Conservation (phyloP, 2,888 invertebrate species). For the Odontocerum albicorne region DNA sequence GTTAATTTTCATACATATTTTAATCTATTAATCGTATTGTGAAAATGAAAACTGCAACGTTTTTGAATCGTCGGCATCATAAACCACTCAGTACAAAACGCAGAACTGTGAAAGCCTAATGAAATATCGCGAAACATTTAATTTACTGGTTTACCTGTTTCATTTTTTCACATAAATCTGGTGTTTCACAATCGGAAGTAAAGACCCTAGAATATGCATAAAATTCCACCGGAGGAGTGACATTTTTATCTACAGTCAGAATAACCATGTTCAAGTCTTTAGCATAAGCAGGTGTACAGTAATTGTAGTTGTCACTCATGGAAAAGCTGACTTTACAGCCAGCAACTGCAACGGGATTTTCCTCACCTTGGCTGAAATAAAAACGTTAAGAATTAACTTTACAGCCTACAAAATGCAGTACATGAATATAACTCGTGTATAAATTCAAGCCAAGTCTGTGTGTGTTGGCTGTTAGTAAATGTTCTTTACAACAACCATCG, state of each 20-base stretch:
- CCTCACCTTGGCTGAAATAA: slow-evolving; percentile 48
- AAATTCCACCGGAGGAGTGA: slow-evolving; percentile 39
- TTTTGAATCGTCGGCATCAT: no score
- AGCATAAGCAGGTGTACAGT: background rate
- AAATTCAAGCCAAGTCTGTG: no score
- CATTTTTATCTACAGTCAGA: slow-evolving; percentile 43
- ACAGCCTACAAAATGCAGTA: no score
- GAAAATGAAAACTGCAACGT: no score
- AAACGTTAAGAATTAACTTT: no score
- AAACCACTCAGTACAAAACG: no score
- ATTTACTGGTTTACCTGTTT: slow-evolving; percentile 2
- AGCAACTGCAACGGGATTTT: slow-evolving; percentile 51
- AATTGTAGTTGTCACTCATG: slow-evolving; percentile 39
- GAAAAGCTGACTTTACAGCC: slow-evolving; percentile 53
- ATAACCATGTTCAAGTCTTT: slow-evolving; percentile 37
- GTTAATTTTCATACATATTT: no score
- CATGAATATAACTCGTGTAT: no score
- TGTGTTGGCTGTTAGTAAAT: no score
- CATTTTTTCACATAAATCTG: background rate
- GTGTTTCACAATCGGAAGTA: background rate
- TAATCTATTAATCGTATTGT: background rate
- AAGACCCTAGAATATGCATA: slow-evolving; percentile 40
- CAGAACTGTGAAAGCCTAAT: no score
- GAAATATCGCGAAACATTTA: no score
- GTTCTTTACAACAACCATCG: no score